phyloP scores from a whole-genome alignment of 2,888 invertebrate genomes.

The Cosmia pyralina region DNA sequence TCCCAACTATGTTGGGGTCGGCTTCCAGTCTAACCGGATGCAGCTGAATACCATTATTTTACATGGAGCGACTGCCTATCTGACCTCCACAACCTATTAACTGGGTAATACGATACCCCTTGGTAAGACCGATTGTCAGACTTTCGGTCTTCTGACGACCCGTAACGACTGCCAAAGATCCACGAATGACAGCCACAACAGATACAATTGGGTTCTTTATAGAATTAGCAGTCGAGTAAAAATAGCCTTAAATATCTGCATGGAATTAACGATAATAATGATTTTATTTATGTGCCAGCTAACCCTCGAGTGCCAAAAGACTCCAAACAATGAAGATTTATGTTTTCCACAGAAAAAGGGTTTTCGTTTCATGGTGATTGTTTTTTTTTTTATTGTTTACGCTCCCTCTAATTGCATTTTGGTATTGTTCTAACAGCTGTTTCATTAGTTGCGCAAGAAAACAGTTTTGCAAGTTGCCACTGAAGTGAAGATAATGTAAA shows the following conservation, averaged over 20 bases:
- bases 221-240: no score
- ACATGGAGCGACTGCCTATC: no score
- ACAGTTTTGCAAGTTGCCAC: constrained; percentile 7
- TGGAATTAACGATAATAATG: constrained; percentile 69
- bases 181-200: no score
- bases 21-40: no score
- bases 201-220: neutral
- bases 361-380: constrained; percentile 75
- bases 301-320: constrained; percentile 75
- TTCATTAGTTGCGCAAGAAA: constrained; percentile 27
- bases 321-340: constrained; percentile 80
- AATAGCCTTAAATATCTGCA: constrained; percentile 38
- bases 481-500: neutral
- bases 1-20: no score
- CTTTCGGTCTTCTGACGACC: no score
- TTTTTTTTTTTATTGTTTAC: constrained; percentile 72
- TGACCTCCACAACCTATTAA: no score
- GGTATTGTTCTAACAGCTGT: constrained; percentile 56
- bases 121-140: no score
- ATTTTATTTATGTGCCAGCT: constrained; percentile 75
- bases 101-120: no score
- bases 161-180: no score
- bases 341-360: constrained; percentile 74
- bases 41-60: no score
- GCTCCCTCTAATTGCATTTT: constrained; percentile 74